phyloP scores from a whole-genome alignment of 2,888 invertebrate genomes.

The Eurytoma adleriae region DNA sequence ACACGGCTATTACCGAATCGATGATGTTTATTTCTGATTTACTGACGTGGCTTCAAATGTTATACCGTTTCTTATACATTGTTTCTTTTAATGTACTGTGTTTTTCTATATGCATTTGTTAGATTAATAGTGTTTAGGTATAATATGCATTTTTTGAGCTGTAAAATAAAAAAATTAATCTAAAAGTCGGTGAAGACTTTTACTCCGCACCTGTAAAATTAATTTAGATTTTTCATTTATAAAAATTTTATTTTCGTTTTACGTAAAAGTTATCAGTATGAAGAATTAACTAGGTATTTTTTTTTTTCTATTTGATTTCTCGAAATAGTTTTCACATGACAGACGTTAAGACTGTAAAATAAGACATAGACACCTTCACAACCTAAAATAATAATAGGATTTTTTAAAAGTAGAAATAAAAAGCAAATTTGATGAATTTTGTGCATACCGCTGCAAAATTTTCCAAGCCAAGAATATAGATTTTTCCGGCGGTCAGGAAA shows the following conservation, averaged over 20 bases:
- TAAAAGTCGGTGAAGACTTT: too few relatives aligned
- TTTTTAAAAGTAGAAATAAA: not conserved
- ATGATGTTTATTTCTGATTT: too few relatives aligned
- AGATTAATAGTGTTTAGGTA: too few relatives aligned
- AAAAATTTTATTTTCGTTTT: not conserved
- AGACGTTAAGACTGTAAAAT: conserved; percentile 52
- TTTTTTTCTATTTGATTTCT: not conserved
- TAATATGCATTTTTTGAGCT: too few relatives aligned
- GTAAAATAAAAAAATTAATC: too few relatives aligned
- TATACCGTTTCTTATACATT: too few relatives aligned
- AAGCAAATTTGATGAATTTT: not conserved
- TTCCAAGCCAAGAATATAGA: conserved; percentile 49
- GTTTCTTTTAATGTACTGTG: too few relatives aligned
- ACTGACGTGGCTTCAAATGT: too few relatives aligned
- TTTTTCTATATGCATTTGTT: too few relatives aligned
- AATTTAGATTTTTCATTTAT: not conserved
- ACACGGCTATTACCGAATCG: too few relatives aligned
- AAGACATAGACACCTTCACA: conserved; percentile 50
- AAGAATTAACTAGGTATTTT: not conserved
- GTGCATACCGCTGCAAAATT: conserved; percentile 47
- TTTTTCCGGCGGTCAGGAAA: conserved; percentile 45
- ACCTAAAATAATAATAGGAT: conserved; percentile 33
- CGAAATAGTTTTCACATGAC: conserved; percentile 23
- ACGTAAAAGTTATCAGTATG: too few relatives aligned
- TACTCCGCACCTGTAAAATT: not conserved